Evolutionary conservation across 2,797 vertebrate genomes (phyloP).

Genomic region (Acanthiza pusilla): DNA sequence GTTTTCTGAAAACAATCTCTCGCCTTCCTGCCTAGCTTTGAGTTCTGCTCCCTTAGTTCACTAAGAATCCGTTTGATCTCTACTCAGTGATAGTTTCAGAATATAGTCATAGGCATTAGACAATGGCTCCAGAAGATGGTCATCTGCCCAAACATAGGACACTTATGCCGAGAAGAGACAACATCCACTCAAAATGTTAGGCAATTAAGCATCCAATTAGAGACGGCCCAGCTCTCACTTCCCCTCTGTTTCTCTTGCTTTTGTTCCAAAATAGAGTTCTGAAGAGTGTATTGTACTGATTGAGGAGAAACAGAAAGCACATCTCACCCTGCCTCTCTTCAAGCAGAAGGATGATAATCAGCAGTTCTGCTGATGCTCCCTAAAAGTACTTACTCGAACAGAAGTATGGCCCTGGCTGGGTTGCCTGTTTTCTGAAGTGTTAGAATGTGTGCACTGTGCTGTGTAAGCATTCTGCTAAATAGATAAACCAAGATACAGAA

Average conservation of each 20-base stretch:
- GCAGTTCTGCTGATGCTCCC: not conserved
- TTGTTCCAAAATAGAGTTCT: not conserved
- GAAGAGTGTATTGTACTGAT: not conserved
- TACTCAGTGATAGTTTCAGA: not conserved
- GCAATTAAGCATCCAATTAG: not conserved
- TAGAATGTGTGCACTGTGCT: not conserved
- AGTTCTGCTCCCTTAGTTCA: not conserved
- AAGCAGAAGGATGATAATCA: not conserved
- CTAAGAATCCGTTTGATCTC: not conserved
- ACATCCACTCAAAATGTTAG: not conserved
- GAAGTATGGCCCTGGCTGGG: not conserved
- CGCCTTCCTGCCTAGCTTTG: not conserved
- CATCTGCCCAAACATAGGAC: not conserved
- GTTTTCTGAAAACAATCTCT: not conserved
- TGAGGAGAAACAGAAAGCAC: not conserved
- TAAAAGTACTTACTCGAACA: not conserved
- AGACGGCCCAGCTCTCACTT: not conserved
- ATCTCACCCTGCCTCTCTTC: not conserved
- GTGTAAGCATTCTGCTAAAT: not conserved
- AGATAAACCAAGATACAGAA: conserved; percentile 16
- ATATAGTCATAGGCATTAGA: not conserved
- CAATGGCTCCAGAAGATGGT: not conserved
- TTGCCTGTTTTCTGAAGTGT: not conserved
- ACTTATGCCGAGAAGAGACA: not conserved
- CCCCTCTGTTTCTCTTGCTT: not conserved